Base-by-base conservation (phyloP, 2,888 invertebrate species). In the Uropetala carovei region DNA sequence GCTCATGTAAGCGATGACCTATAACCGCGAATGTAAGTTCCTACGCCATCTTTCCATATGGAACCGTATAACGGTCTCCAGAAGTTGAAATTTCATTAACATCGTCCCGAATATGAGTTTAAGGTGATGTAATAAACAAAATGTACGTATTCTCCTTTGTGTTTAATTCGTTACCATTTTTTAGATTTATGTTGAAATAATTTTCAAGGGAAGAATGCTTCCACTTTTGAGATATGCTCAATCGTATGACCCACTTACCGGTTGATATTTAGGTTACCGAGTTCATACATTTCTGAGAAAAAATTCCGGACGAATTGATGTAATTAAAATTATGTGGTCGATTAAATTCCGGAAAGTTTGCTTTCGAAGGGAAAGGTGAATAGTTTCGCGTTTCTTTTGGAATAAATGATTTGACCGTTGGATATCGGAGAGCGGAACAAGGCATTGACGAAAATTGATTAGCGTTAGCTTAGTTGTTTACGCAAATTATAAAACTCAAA, bases 191-290 rank as follows among this genome's bases (percentile, higher is more conserved):
- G 86, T 27, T 86, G 57, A 59, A 14, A 27, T 22, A 60, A n/a
- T 22, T 86, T 22, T 86, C 22, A 86, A 22, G 27, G 7, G 22
- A 59, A 16, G 59, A 59, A 59, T 16, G 13, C 27, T 59, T 22
- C 59, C 11, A 8, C 43, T 89, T 64, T 64, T 18, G 60, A 64
- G 58, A 30, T 83, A 16, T 83, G 7, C 2, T 18, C 43, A 43
- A n/a, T 18, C 43, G 89, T 5, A 43, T 89, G 89, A 89, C 89
- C 89, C 30, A 89, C 43, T 68, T 89, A 64, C 10, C 68, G 43
- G 56, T 7, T 27, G 9, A 68, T 89, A 64, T 83, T 83, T 83
- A 56, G 83, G 83, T 83, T 57, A 56, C 43, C 56, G 18, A 57
- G 83, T 83, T 83, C 13, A 83, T 57, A 13, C 83, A 22, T 75